phyloP scores from a whole-genome alignment of 2,113 vertebrate species.

The Ictalurus furcatus region DNA sequence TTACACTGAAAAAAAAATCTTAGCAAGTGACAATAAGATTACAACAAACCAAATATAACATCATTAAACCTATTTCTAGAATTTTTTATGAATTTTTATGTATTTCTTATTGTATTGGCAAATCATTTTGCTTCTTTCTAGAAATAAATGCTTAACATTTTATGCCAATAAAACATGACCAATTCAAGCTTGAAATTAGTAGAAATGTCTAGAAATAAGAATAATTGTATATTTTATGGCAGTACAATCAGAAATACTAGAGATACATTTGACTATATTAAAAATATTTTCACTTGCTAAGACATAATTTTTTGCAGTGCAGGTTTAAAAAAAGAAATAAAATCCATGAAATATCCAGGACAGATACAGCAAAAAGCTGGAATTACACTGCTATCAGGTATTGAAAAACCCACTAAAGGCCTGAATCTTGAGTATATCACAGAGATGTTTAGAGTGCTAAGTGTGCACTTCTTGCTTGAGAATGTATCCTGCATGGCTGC shows the following conservation, averaged over 20 bases:
- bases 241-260: background rate
- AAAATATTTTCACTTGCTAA: background rate
- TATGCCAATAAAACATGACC: background rate
- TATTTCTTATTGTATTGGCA: too few relatives aligned
- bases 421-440: slow-evolving; percentile 8
- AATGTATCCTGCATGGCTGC: slow-evolving; percentile 14
- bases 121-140: background rate
- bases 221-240: background rate
- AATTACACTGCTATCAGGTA: background rate
- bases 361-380: background rate
- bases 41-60: too few relatives aligned
- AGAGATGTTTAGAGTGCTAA: slow-evolving; percentile 37
- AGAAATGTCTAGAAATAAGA: background rate
- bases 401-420: slow-evolving; percentile 31
- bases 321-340: background rate
- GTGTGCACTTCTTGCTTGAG: slow-evolving; percentile 28
- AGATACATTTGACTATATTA: background rate
- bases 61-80: too few relatives aligned
- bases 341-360: slow-evolving; percentile 10
- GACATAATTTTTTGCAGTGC: background rate
- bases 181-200: background rate
- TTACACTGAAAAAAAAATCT: background rate
- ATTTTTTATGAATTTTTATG: too few relatives aligned
- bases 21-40: too few relatives aligned
- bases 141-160: background rate